Evolutionary conservation across 2,113 vertebrate species (phyloP).

Genomic region (Callipepla californica): DNA sequence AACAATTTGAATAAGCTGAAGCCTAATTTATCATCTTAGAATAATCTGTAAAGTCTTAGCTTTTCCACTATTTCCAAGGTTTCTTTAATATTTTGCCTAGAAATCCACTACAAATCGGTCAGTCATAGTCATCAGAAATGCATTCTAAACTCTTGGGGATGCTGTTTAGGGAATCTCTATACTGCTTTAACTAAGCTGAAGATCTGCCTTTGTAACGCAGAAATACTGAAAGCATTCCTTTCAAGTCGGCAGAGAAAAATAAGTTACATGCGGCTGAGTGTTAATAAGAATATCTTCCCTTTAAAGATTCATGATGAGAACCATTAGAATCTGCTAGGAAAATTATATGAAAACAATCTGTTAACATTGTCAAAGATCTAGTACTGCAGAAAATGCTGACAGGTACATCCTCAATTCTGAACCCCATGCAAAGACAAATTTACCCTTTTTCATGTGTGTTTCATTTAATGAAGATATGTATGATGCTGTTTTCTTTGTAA

Average conservation of each 20-base stretch:
- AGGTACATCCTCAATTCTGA: not conserved
- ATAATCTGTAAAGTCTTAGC: not conserved
- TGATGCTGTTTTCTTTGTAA: not conserved
- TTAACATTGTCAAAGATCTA: not conserved
- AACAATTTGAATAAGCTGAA: not conserved
- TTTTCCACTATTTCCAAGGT: not conserved
- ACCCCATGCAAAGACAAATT: not conserved
- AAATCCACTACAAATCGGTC: not conserved
- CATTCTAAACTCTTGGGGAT: not conserved
- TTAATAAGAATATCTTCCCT: conserved; percentile 41
- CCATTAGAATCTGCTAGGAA: conserved; percentile 2
- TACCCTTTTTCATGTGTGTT: not conserved
- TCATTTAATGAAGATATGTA: not conserved
- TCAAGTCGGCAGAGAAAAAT: conserved; percentile 44
- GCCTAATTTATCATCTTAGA: not conserved
- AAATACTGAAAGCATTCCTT: conserved; percentile 2
- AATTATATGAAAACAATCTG: not conserved
- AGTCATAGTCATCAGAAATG: not conserved
- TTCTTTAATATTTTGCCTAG: not conserved
- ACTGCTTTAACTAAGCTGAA: not conserved
- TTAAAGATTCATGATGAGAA: conserved; percentile 28
- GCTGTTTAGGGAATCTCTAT: not conserved
- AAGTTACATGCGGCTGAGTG: conserved; percentile 15
- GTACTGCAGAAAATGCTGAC: conserved; percentile 21
- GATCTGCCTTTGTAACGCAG: not conserved